Evolutionary conservation across 2,113 vertebrate species (phyloP).

Genomic region (Oenanthe oenanthe): DNA sequence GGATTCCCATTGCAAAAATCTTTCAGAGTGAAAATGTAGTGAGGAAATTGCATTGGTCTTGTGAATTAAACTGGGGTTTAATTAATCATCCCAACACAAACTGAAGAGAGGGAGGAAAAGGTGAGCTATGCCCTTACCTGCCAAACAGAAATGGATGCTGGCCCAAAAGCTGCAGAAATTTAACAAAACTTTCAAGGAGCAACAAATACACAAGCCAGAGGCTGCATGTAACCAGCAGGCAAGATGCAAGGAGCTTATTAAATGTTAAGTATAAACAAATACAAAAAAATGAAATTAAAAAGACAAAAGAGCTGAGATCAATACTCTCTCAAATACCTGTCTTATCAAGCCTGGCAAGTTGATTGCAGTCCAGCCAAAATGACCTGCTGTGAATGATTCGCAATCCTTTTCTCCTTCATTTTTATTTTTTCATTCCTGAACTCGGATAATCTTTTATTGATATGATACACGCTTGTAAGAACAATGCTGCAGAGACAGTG

Average conservation of each 20-base stretch:
- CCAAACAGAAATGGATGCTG: fast-evolving
- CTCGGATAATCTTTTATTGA: constrained; percentile 29
- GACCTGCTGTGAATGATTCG: constrained; percentile 38
- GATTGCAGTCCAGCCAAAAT: constrained; percentile 18
- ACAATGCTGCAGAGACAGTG: neutral
- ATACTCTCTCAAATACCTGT: constrained; percentile 19
- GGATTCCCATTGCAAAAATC: neutral
- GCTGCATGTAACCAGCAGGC: neutral
- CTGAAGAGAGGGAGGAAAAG: neutral
- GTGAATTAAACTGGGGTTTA: neutral
- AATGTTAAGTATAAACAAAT: neutral
- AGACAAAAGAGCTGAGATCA: constrained; percentile 32
- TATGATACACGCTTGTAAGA: neutral
- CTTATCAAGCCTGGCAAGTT: constrained; percentile 37
- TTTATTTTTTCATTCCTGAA: constrained; percentile 27
- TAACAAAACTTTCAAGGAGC: neutral
- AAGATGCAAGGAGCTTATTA: neutral
- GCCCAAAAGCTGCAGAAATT: neutral
- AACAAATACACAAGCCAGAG: neutral
- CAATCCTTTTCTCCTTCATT: constrained; percentile 26
- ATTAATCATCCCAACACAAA: neutral
- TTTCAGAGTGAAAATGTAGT: neutral
- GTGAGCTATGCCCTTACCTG: neutral
- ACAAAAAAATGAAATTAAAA: constrained; percentile 37
- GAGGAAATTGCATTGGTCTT: neutral